Evolutionary conservation across 2,888 invertebrate species (phyloP).

Genomic region (Agonopterix subpropinquella): DNA sequence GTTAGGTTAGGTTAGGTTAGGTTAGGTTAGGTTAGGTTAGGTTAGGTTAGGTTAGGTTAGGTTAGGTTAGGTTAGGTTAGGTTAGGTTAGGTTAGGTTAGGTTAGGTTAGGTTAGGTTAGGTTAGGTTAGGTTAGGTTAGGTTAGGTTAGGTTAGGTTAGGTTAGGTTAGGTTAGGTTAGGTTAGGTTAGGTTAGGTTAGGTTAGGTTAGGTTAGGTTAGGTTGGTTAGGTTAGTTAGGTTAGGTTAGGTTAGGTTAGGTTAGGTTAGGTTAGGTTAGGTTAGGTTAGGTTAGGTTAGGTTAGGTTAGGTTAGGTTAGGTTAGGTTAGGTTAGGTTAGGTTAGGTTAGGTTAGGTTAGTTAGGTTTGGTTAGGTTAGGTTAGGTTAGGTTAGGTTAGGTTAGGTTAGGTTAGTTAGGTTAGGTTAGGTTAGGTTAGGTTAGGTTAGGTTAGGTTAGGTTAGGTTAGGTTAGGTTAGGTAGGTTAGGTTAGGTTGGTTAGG

Average conservation of each 20-base stretch:
- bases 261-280: constrained; percentile 15
- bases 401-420: constrained; percentile 10
- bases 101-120: constrained; percentile 16
- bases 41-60: constrained; percentile 8
- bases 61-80: constrained; percentile 13
- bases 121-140: constrained; percentile 16
- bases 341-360: constrained; percentile 5
- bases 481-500: constrained; percentile 12
- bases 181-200: constrained; percentile 12
- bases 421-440: constrained; percentile 10
- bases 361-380: constrained; percentile 4
- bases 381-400: constrained; percentile 8
- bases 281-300: constrained; percentile 16
- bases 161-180: constrained; percentile 16
- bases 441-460: constrained; percentile 8
- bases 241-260: constrained; percentile 11
- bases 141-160: constrained; percentile 16
- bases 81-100: constrained; percentile 13
- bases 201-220: constrained; percentile 8
- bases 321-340: constrained; percentile 11
- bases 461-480: constrained; percentile 10
- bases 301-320: constrained; percentile 13
- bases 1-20: constrained; percentile 3
- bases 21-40: constrained; percentile 3
- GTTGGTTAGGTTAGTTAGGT: constrained; percentile 11